These are phyloP conservation scores for Odiellus spinosus DNA, from an alignment of 2,888 invertebrate genomes.

Conservation along the genomic window DNA sequence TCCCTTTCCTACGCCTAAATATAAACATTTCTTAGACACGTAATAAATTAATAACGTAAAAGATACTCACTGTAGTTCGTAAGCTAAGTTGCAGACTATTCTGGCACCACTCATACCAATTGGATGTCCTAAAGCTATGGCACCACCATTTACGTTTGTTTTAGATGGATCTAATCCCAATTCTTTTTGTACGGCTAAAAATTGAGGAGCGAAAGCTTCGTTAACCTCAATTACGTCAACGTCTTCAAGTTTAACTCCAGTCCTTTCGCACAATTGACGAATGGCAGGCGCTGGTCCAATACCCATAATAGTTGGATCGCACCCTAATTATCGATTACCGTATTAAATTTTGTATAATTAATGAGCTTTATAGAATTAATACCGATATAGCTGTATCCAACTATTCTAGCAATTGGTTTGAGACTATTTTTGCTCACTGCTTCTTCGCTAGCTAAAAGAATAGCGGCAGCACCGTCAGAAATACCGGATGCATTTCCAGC, in stretches of 20 bases:
- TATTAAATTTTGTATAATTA: no score
- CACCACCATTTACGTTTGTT: constrained; percentile 88
- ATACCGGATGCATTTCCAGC: constrained; percentile 92
- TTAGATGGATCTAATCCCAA: constrained; percentile 69
- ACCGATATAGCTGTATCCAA: constrained; percentile 81
- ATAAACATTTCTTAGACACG: constrained; percentile 9
- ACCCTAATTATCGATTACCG: constrained; percentile 38
- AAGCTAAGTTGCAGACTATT: constrained; percentile 75
- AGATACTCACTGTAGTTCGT: constrained; percentile 42
- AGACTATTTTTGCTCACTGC: constrained; percentile 63
- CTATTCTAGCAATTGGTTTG: constrained; percentile 75
- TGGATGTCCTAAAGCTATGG: constrained; percentile 93
- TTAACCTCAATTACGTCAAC: constrained; percentile 93
- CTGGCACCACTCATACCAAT: constrained; percentile 85
- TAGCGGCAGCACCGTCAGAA: constrained; percentile 88
- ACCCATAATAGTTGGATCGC: constrained; percentile 92
- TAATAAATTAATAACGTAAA: background rate
- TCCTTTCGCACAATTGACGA: constrained; percentile 57
- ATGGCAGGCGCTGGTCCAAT: constrained; percentile 93
- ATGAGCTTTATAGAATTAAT: background rate
- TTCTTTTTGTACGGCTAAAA: constrained; percentile 76
- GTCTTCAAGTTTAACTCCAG: constrained; percentile 63
- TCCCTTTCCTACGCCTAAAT: constrained; percentile 60
- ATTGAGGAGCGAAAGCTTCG: constrained; percentile 94
- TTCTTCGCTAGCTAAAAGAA: constrained; percentile 78